Conservation (phyloP, 2,888 invertebrate species). For the Allolobophora icterica region DNA sequence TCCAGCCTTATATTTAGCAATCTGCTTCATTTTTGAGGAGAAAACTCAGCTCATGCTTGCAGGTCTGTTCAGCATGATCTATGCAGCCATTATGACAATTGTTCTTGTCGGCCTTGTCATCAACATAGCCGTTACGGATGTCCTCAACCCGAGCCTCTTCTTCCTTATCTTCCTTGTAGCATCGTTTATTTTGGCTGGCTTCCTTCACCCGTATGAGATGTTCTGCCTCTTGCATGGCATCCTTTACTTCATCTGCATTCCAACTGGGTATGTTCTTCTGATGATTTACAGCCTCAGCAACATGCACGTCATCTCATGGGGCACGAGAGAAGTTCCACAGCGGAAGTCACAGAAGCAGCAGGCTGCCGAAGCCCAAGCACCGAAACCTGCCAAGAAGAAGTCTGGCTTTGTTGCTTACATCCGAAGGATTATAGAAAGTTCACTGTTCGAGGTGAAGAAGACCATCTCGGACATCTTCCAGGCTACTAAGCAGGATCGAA, state of each 20-base stretch:
- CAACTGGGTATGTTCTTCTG: constrained; percentile 59
- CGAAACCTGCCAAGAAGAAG: constrained; percentile 59
- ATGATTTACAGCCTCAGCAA: constrained; percentile 60
- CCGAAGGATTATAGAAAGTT: not conserved
- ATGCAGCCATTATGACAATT: constrained; percentile 67
- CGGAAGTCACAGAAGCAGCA: constrained; percentile 54
- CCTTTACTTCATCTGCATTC: constrained; percentile 59
- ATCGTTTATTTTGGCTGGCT: constrained; percentile 53
- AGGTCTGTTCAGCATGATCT: constrained; percentile 73
- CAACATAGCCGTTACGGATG: constrained; percentile 50
- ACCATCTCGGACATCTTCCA: not conserved
- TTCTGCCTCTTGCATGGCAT: constrained; percentile 52
- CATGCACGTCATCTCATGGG: constrained; percentile 60
- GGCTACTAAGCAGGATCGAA: not conserved
- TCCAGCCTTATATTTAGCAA: constrained; percentile 50
- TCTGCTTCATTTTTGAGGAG: constrained; percentile 53
- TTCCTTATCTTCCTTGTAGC: constrained; percentile 53
- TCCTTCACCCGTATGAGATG: constrained; percentile 59
- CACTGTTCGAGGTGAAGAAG: not conserved
- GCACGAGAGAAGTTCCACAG: constrained; percentile 59
- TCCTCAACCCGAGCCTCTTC: constrained; percentile 56
- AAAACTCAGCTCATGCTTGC: constrained; percentile 55
- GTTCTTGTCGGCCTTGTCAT: constrained; percentile 58
- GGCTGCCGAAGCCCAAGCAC: constrained; percentile 74
- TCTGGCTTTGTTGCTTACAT: constrained; percentile 28